Evolutionary conservation across 2,888 invertebrate genomes (phyloP), one percentile per base, ranked within the genome.

Genomic region (Timema podura): DNA sequence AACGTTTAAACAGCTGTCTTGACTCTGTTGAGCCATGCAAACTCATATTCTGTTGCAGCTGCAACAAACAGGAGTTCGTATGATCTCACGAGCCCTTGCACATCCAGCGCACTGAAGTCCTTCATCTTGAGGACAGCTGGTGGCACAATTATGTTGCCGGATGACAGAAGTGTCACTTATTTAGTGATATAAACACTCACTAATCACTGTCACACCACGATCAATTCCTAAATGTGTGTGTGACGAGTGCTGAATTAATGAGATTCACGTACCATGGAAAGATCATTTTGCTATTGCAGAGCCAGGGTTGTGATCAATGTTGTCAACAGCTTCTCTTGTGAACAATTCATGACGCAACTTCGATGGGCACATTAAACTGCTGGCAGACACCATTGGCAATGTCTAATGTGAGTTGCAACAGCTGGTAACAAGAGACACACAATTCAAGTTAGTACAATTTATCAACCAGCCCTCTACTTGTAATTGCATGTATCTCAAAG

Each of bases 41-140:
- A 64, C 64, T 64, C 15, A 64, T 64, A 15, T 64, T 64, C 64
- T 64, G 64, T 64, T n/a, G 64, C 15, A 64, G 64, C 64, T 64
- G 2, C 15, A 64, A 9, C 64, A 64, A 64, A 64, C 45, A 7
- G 64, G 64, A 64, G 44, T 47, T 64, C 64, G 30, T 9, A 64
- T 16, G 64, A 8, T 64, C 64, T 64, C n/a, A 64, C 5, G 64
- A 11, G 15, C 15, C 64, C 64, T n/a, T 64, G 13, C 64, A 64
- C 64, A 64, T 5, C 64, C 64, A 13, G 64, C 7, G 30, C 64
- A 64, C 64, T 16, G 47, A 64, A 64, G 64, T 15, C 2, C 54
- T 30, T 30, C 30, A 30, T 30, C 30, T 54, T 54, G 54, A 54
- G n/a, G 54, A 6, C 13, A 54, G 54, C n/a, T 11, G 54, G 54